Conservation (phyloP, 2,888 invertebrate species). For the Liodrosophila aerea region DNA sequence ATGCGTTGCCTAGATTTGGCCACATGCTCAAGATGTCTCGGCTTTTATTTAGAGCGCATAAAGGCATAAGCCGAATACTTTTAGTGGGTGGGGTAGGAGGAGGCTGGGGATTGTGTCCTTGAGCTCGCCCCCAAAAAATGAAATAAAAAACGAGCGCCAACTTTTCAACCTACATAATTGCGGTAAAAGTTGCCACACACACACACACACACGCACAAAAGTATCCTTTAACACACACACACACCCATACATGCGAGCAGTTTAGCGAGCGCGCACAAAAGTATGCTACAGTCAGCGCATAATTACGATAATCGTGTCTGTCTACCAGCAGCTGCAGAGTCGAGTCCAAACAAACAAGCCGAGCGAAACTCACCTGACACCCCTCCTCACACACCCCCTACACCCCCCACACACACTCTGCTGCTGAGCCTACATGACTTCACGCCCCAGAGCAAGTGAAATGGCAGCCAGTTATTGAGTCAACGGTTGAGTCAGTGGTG, state of each 20-base stretch:
- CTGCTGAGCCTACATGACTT: background rate
- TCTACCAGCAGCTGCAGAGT: slow-evolving; percentile 43
- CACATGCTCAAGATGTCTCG: slow-evolving; percentile 58
- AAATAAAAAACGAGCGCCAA: slow-evolving; percentile 66
- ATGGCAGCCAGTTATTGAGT: slow-evolving; percentile 66
- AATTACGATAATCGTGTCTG: slow-evolving; percentile 78
- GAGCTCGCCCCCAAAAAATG: slow-evolving; percentile 38
- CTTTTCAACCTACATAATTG: slow-evolving; percentile 75
- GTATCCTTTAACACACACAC: slow-evolving; percentile 41
- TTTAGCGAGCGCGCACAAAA: slow-evolving; percentile 62
- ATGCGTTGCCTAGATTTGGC: slow-evolving; percentile 65
- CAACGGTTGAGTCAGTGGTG: slow-evolving; percentile 65
- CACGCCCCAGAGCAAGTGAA: slow-evolving; percentile 23
- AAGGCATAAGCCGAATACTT: slow-evolving; percentile 66
- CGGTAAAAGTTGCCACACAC: slow-evolving; percentile 62
- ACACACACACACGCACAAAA: slow-evolving; percentile 39
- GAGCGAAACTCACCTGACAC: slow-evolving; percentile 34
- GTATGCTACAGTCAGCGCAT: slow-evolving; percentile 71
- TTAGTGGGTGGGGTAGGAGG: slow-evolving; percentile 14
- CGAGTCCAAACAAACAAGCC: slow-evolving; percentile 36
- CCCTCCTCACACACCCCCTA: background rate
- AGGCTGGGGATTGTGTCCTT: slow-evolving; percentile 46
- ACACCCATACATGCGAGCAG: slow-evolving; percentile 39
- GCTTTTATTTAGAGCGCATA: slow-evolving; percentile 61
- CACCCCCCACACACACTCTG: slow-evolving; percentile 12